These are phyloP conservation scores for Nycticryphes semicollaris DNA, from an alignment of 2,113 vertebrate genomes.

Conservation along the genomic window DNA sequence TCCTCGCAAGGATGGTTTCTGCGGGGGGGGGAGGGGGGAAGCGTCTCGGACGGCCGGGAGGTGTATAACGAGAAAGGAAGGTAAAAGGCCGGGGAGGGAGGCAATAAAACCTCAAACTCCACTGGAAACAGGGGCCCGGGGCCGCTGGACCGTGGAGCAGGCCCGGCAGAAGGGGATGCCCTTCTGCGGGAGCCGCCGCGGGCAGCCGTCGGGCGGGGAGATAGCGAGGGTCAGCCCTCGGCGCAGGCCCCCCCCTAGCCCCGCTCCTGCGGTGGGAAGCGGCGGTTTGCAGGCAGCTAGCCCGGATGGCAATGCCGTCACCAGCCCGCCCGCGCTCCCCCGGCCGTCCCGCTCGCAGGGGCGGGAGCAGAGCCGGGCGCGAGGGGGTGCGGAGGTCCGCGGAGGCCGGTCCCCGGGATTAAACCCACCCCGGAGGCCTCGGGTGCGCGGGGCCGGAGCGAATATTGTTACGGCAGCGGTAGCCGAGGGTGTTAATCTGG, in stretches of 20 bases:
- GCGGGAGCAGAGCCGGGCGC: neutral
- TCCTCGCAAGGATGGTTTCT: neutral
- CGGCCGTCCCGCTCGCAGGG: too few species aligned
- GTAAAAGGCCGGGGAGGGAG: neutral
- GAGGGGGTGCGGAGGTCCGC: neutral
- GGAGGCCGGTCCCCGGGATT: neutral
- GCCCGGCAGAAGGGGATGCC: too few species aligned
- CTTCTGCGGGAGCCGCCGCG: neutral
- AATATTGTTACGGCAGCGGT: conserved; percentile 30
- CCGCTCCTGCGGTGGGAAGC: neutral
- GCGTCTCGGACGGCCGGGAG: neutral
- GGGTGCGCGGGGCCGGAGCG: neutral
- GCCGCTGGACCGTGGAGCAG: neutral
- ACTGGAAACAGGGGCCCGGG: neutral
- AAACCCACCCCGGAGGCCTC: neutral
- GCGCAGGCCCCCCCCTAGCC: too few species aligned
- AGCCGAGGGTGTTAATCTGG: conserved; percentile 67
- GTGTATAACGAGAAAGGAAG: neutral
- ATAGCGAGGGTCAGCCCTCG: neutral
- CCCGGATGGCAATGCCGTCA: neutral
- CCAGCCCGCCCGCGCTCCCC: too few species aligned
- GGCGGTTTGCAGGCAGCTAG: neutral
- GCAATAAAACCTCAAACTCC: neutral
- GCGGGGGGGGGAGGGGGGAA: neutral
- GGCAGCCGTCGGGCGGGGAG: neutral